phyloP scores from a whole-genome alignment of 2,888 invertebrate species.

The Drosophila diplacantha region DNA sequence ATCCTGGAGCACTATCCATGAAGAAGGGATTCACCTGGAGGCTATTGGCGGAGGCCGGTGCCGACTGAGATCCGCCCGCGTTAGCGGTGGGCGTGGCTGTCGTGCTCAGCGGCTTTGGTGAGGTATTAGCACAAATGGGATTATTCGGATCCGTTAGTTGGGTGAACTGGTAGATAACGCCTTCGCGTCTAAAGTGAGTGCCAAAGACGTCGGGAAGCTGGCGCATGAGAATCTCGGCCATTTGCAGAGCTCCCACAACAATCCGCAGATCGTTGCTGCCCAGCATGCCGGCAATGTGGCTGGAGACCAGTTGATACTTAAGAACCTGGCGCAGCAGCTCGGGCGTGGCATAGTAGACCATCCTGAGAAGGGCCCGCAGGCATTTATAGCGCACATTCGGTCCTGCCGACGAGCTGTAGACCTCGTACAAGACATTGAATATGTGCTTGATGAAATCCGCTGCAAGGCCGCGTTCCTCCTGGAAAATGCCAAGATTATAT shows the following conservation, averaged over 20 bases:
- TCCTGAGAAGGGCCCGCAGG: slow-evolving; percentile 94
- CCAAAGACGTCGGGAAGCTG: slow-evolving; percentile 97
- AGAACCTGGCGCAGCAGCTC: slow-evolving; percentile 88
- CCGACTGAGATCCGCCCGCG: slow-evolving; percentile 72
- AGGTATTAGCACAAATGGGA: slow-evolving; percentile 80
- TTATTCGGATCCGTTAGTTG: slow-evolving; percentile 85
- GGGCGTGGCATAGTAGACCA: slow-evolving; percentile 96
- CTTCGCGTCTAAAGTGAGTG: slow-evolving; percentile 96
- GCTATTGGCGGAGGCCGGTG: slow-evolving; percentile 75
- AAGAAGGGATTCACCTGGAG: slow-evolving; percentile 75
- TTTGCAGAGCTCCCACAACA: slow-evolving; percentile 97
- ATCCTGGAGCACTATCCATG: slow-evolving; percentile 63
- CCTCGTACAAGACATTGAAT: slow-evolving; percentile 97
- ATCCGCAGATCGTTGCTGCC: slow-evolving; percentile 97
- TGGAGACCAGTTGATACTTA: slow-evolving; percentile 88
- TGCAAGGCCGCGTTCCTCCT: slow-evolving; percentile 84
- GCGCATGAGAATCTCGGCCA: slow-evolving; percentile 97
- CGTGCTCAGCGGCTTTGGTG: slow-evolving; percentile 78
- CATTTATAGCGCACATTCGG: slow-evolving; percentile 98
- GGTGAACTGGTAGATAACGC: slow-evolving; percentile 93
- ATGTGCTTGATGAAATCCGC: slow-evolving; percentile 87
- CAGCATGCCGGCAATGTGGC: slow-evolving; percentile 99
- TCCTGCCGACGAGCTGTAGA: slow-evolving; percentile 98
- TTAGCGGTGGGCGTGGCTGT: slow-evolving; percentile 60
- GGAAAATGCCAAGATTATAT: not conserved